Conservation (phyloP, 1,140 invertebrate species). For the Lutraria rhynchaena region DNA sequence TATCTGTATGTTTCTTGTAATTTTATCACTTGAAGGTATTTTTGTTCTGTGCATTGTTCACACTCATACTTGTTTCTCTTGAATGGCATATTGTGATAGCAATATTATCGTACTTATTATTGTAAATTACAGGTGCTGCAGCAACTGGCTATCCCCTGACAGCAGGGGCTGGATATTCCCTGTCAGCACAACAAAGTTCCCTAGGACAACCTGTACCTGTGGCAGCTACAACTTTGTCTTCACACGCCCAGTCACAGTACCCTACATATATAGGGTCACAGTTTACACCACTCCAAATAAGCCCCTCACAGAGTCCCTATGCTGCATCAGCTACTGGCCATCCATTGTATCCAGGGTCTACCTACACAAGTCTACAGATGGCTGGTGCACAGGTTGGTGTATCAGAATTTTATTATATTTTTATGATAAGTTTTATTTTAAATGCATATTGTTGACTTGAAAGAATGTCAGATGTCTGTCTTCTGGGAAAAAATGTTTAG, state of each 20-base stretch:
- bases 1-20: too few relatives aligned
- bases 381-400: conserved; percentile 43
- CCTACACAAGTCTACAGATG: conserved; percentile 47
- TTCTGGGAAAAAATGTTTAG: too few relatives aligned
- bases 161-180: conserved; percentile 23
- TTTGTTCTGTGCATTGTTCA: too few relatives aligned
- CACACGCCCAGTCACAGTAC: conserved; percentile 12
- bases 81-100: background rate
- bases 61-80: too few relatives aligned
- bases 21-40: too few relatives aligned
- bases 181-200: conserved; percentile 17
- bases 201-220: conserved; percentile 37
- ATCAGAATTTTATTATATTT: too few relatives aligned
- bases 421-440: too few relatives aligned
- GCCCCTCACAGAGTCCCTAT: conserved; percentile 50
- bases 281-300: conserved; percentile 49
- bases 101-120: background rate
- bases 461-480: too few relatives aligned
- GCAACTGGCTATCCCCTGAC: conserved; percentile 49
- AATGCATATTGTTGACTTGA: too few relatives aligned
- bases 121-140: background rate
- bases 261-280: conserved; percentile 51
- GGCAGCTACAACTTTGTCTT: conserved; percentile 13
- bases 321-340: conserved; percentile 45
- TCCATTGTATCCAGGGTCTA: conserved; percentile 37